Conservation (phyloP, 2,113 vertebrate genomes). For the Mus spicilegus region DNA sequence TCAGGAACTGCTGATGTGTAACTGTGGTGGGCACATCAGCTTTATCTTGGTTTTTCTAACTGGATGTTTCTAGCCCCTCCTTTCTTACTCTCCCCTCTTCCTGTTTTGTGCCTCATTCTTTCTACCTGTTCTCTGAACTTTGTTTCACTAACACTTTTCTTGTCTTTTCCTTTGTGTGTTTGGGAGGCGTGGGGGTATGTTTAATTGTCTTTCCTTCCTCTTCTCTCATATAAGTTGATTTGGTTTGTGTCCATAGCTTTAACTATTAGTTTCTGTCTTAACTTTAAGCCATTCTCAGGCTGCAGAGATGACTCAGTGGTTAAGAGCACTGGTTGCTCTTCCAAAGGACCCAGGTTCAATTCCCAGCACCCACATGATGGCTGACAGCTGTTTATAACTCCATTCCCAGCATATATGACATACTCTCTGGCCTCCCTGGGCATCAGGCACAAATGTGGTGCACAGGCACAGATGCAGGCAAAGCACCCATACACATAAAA, state of each 20-base stretch:
- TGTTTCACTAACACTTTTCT: conserved; percentile 5
- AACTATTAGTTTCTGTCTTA: not conserved
- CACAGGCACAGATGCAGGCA: not conserved
- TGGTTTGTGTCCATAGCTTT: conserved; percentile 47
- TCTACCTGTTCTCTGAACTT: not conserved
- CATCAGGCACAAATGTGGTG: not conserved
- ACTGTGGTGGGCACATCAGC: too few relatives aligned
- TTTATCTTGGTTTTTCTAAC: not conserved
- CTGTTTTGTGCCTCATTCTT: not conserved
- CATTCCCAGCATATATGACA: not conserved
- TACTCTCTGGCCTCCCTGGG: not conserved
- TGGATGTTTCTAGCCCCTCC: not conserved
- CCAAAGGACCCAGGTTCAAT: not conserved
- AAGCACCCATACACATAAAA: not conserved
- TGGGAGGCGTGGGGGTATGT: too few relatives aligned
- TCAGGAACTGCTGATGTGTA: not conserved
- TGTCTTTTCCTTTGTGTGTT: not conserved
- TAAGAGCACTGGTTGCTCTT: not conserved
- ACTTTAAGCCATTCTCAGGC: conserved; percentile 31
- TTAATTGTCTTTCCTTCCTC: not conserved
- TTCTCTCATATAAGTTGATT: conserved; percentile 4
- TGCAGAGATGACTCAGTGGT: not conserved
- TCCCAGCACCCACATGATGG: not conserved
- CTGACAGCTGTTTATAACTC: not conserved
- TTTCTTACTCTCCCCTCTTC: not conserved